phyloP scores from a whole-genome alignment of 1,140 invertebrate species.

The Wiebesia pumilae region DNA sequence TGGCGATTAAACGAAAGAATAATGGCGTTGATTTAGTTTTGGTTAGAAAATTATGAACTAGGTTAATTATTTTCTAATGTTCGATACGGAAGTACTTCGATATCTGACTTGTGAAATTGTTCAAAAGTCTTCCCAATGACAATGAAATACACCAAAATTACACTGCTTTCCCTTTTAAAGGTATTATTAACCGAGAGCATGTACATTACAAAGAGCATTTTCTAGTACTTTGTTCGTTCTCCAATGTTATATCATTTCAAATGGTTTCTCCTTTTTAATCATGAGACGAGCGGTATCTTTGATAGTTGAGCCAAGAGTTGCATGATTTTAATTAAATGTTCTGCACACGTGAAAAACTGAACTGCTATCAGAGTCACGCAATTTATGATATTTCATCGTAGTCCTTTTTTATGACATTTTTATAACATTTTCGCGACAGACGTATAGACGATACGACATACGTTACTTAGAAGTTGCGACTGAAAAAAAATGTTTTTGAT shows the following conservation, averaged over 20 bases:
- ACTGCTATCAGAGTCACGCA: not conserved
- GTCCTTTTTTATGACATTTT: no score
- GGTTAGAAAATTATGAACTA: no score
- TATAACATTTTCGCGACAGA: no score
- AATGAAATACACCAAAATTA: not conserved
- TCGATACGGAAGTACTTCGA: no score
- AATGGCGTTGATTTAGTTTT: not conserved
- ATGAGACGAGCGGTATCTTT: constrained; percentile 4
- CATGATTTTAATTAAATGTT: constrained; percentile 24
- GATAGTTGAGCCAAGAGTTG: not conserved
- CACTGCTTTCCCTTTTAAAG: not conserved
- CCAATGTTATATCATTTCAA: not conserved
- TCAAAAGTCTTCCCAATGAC: not conserved
- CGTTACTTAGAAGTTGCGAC: no score
- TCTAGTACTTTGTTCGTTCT: no score
- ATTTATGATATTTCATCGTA: not conserved
- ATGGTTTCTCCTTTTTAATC: not conserved
- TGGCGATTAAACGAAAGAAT: not conserved
- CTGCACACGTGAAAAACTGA: not conserved
- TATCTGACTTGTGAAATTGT: not conserved
- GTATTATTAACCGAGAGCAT: not conserved
- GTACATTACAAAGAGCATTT: not conserved
- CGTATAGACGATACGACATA: no score
- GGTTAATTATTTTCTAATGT: no score
- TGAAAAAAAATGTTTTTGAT: no score